Percentiles rank a stretch among this genome's conserved stretches.
Conservation (phyloP, 2,113 vertebrate species). For the Pyrgilauda ruficollis region DNA sequence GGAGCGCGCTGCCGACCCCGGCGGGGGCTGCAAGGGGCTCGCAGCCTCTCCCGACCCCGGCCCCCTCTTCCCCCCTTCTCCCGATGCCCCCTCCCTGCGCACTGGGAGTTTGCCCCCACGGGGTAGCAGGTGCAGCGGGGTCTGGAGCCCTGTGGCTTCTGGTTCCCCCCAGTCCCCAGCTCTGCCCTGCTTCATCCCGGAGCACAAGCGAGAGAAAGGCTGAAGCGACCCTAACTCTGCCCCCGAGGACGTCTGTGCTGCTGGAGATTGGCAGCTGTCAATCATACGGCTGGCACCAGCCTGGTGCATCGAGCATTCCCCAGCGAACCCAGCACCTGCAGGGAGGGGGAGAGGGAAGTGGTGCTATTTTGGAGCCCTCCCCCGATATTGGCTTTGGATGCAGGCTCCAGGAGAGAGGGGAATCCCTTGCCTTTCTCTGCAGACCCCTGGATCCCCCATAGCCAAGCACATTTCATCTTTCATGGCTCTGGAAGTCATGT, state of each 20-base stretch:
- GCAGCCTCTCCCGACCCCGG: background rate
- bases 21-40: background rate
- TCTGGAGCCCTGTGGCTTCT: background rate
- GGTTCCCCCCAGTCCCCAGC: background rate
- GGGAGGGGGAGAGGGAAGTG: fast-evolving
- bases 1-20: background rate
- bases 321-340: background rate
- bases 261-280: background rate
- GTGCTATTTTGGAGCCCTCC: background rate
- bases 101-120: background rate
- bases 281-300: background rate
- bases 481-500: background rate
- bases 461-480: background rate
- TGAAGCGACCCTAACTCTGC: background rate
- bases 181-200: background rate
- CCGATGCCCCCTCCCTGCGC: background rate
- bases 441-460: background rate
- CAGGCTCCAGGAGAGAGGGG: background rate
- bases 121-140: background rate
- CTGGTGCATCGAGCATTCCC: background rate
- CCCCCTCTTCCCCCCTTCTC: background rate
- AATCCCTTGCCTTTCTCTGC: background rate
- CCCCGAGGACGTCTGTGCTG: background rate
- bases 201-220: too few species aligned
- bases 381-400: background rate